Percentiles rank a stretch among this genome's conserved stretches.
phyloP scores from a whole-genome alignment of 2,797 vertebrate genomes.

The Brotula barbata region DNA sequence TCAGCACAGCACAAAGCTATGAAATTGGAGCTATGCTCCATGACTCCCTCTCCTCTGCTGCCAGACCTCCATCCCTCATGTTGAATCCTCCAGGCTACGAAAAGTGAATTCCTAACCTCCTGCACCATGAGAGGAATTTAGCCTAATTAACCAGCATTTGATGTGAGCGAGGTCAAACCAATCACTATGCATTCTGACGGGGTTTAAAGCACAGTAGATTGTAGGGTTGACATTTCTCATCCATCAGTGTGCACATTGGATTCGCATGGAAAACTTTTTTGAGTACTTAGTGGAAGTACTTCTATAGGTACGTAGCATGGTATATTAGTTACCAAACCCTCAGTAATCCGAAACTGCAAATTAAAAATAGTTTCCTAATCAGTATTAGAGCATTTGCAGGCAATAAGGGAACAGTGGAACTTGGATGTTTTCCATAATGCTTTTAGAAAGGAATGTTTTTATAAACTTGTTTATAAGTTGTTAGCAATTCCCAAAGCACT shows the following conservation, averaged over 20 bases:
- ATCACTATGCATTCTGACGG: constrained; percentile 22
- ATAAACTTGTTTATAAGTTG: constrained; percentile 12
- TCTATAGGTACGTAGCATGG: constrained; percentile 34
- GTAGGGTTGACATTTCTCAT: constrained; percentile 16
- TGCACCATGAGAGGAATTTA: constrained; percentile 12
- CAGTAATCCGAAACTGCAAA: constrained; percentile 3
- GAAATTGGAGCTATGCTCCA: constrained; percentile 28
- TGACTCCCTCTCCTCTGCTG: constrained; percentile 32
- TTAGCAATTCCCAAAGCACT: constrained; percentile 24
- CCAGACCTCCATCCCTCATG: constrained; percentile 28
- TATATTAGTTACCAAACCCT: constrained; percentile 10
- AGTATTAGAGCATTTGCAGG: constrained; percentile 30
- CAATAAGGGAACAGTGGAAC: neutral
- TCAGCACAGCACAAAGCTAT: constrained; percentile 51
- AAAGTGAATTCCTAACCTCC: constrained; percentile 32
- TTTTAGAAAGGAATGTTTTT: constrained; percentile 35
- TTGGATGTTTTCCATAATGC: constrained; percentile 19
- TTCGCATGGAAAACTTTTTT: constrained; percentile 26
- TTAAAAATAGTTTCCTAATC: constrained; percentile 6
- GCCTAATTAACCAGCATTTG: constrained; percentile 33
- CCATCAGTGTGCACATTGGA: constrained; percentile 15
- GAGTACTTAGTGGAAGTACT: constrained; percentile 24
- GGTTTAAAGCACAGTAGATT: constrained; percentile 63
- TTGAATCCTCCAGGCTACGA: constrained; percentile 30
- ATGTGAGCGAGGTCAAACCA: constrained; percentile 3